Evolutionary conservation across 2,797 vertebrate species (phyloP), one percentile per base, ranked within the genome.

Genomic region (Acipenser ruthenus): DNA sequence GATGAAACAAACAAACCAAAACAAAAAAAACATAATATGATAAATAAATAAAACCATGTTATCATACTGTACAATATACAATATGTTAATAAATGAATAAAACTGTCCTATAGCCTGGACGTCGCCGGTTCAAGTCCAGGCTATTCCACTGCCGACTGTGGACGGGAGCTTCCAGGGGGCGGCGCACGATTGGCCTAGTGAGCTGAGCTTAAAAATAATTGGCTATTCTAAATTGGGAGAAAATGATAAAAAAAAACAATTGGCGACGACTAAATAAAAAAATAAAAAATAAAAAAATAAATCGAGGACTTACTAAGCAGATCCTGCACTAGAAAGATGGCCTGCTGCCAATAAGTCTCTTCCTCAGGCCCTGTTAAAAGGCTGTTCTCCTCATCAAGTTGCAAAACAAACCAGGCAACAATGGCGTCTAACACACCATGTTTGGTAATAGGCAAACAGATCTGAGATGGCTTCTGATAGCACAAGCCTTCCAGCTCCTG

Each of bases 261-360:
- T 60, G 8, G 13, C 7, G 1, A n/a, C 6, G 8, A 60, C 15
- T 18, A 18, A 18, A 15, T 10, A 6, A 4, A 53, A 53, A 12
- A 9, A 12, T 53, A 53, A 12, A 52, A 53, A 12, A 52, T 49
- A 55, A 55, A 0, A 68, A 37, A 56, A 53, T 0, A 12, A 64
- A 48, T 67, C 70, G 23, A 66, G 67, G 49, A 74, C 83, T 6
- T 84, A 98, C 96, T 87, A 10, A 78, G 74, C 52, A 87, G 77
- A 61, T 77, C 86, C 76, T 96, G 91, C 47, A 94, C 82, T 0
- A 96, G 96, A 77, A 96, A 99, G 73, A 98, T 87, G 70, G 96
- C 96, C 78, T 99, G 96, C 64, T 98, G 95, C 97, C 97, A 98
- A 78, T 96, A 99, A 0, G 94, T 97, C 71, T 97, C 91, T 76